phyloP scores from a whole-genome alignment of 2,797 vertebrate genomes.

The Gymnoscopelus microlampas region DNA sequence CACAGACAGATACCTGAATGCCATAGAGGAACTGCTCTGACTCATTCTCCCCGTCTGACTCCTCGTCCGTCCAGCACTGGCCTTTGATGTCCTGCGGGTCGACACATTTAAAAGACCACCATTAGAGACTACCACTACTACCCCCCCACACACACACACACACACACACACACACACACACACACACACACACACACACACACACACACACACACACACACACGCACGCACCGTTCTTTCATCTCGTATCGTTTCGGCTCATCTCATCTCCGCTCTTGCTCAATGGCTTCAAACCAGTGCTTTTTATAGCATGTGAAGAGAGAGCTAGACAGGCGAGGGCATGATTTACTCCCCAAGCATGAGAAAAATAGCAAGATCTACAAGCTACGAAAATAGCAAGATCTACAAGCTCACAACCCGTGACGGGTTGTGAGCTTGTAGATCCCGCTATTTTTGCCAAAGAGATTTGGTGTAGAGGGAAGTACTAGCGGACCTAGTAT shows the following conservation, averaged over 20 bases:
- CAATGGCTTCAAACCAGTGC: constrained; percentile 62
- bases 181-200: no score
- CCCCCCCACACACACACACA: no score
- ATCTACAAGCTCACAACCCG: no score
- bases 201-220: no score
- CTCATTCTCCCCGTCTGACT: constrained; percentile 98
- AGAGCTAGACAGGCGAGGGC: constrained; percentile 13
- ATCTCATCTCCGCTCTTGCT: constrained; percentile 64
- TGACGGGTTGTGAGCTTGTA: no score
- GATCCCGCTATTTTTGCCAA: no score
- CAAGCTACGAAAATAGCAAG: no score
- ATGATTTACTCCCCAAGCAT: constrained; percentile 40
- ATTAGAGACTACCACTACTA: neutral
- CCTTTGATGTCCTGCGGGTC: constrained; percentile 92
- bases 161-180: no score
- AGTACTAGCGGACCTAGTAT: no score
- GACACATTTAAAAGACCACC: constrained; percentile 65
- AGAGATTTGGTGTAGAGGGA: no score
- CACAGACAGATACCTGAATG: constrained; percentile 86
- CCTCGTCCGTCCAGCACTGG: constrained; percentile 97
- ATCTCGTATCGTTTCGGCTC: constrained; percentile 60
- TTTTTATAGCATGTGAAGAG: constrained; percentile 63
- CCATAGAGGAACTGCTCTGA: constrained; percentile 97
- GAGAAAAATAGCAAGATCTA: constrained; percentile 17
- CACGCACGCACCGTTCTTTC: constrained; percentile 47